Percentiles rank a stretch among this genome's conserved stretches.
These are phyloP conservation scores for Myotis vivesi DNA, from an alignment of 2,797 vertebrate species.

Conservation along the genomic window DNA sequence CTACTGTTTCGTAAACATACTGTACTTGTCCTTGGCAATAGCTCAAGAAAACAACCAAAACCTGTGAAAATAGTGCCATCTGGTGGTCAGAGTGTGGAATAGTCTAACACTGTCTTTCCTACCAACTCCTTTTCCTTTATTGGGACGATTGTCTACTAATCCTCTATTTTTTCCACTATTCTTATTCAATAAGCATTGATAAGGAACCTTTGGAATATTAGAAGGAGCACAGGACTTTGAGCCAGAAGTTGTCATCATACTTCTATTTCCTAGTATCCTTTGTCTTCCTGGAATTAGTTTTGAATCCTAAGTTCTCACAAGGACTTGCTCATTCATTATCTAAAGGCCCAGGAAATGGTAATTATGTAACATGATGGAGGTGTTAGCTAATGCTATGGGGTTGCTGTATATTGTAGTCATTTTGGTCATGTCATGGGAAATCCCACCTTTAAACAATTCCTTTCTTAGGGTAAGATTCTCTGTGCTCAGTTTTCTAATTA, in stretches of 20 bases:
- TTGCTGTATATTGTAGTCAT: background rate
- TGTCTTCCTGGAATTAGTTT: background rate
- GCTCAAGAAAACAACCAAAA: background rate
- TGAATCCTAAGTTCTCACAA: background rate
- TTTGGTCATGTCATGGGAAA: background rate
- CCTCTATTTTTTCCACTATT: background rate
- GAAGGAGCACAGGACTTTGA: background rate
- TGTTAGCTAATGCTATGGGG: background rate
- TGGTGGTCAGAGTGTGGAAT: constrained; percentile 10
- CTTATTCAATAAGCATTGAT: background rate
- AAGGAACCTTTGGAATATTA: background rate
- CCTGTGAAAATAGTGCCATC: constrained; percentile 25
- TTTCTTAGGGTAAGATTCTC: background rate
- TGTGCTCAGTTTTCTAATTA: background rate
- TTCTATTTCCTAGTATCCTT: background rate
- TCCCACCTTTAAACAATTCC: background rate
- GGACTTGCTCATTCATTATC: background rate
- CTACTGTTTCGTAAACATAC: background rate
- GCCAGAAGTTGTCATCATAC: background rate
- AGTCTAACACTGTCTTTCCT: background rate
- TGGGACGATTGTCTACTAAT: background rate
- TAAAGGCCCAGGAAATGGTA: background rate
- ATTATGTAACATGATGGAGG: background rate
- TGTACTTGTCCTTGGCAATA: background rate
- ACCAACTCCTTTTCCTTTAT: background rate